phyloP scores from a whole-genome alignment of 2,888 invertebrate species.

The Dryococelus australis region DNA sequence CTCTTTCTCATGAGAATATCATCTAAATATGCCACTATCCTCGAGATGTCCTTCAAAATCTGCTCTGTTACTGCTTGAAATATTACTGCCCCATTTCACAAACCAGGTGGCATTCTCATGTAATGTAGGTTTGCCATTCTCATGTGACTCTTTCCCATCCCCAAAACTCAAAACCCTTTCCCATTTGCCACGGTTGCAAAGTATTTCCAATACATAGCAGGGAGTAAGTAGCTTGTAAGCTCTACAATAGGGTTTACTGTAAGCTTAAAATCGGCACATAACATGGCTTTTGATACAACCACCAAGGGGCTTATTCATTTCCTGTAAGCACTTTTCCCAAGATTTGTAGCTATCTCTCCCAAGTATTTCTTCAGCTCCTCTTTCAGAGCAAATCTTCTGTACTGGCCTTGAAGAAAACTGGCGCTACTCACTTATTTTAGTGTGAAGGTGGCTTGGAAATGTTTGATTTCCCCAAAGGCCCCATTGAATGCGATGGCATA shows the following conservation, averaged over 20 bases:
- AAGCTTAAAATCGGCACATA: slow-evolving; percentile 47
- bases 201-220: neutral
- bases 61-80: slow-evolving; percentile 48
- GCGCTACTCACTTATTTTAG: too few species aligned
- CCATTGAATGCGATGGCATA: too few species aligned
- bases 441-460: too few species aligned
- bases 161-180: neutral
- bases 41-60: slow-evolving; percentile 40
- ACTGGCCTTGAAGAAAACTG: too few species aligned
- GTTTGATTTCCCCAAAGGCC: too few species aligned
- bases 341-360: neutral
- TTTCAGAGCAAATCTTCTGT: neutral
- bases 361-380: neutral
- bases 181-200: neutral
- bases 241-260: slow-evolving; percentile 50
- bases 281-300: slow-evolving; percentile 12
- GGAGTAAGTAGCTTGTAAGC: slow-evolving; percentile 31
- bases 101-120: slow-evolving; percentile 47
- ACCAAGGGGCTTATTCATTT: neutral
- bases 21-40: slow-evolving; percentile 42
- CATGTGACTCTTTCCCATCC: neutral
- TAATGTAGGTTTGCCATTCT: neutral
- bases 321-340: neutral
- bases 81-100: slow-evolving; percentile 49
- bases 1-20: slow-evolving; percentile 42